A percentile compares a stretch with the other conserved stretches of the same genome.
phyloP scores from a whole-genome alignment of 2,113 vertebrate species.

The Alces alces region DNA sequence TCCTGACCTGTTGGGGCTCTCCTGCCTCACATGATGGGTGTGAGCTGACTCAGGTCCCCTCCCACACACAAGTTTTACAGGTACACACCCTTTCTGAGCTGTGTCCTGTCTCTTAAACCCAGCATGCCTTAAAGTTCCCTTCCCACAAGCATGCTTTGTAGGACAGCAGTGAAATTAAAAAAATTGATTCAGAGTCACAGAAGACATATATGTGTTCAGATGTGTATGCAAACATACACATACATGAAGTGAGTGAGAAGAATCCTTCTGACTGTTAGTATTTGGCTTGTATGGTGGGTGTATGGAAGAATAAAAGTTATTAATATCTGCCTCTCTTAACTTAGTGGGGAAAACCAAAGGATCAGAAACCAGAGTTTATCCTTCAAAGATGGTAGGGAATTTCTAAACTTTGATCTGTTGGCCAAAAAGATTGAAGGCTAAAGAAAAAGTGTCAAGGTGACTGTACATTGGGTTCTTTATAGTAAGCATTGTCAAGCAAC shows the following conservation, averaged over 20 bases:
- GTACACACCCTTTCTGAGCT: neutral
- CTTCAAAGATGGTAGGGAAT: neutral
- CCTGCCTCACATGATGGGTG: neutral
- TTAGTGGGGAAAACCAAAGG: neutral
- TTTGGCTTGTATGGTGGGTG: constrained; percentile 3
- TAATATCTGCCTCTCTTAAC: neutral
- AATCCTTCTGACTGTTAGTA: neutral
- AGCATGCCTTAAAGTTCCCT: neutral
- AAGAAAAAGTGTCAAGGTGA: constrained; percentile 4
- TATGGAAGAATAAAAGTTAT: constrained; percentile 11
- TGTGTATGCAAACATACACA: neutral
- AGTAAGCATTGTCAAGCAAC: neutral
- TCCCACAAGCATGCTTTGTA: neutral
- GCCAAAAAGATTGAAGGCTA: neutral
- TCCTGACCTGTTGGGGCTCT: neutral
- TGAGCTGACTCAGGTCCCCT: neutral
- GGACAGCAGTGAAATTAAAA: neutral
- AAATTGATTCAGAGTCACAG: neutral
- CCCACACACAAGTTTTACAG: neutral
- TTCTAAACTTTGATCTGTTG: neutral
- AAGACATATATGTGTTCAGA: neutral
- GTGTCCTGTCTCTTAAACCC: neutral
- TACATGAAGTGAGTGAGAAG: neutral
- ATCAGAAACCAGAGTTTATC: neutral
- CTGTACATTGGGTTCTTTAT: neutral